A percentile compares a stretch with the other conserved stretches of the same genome.
These are phyloP conservation scores for Charanyca ferruginea DNA, from an alignment of 2,888 invertebrate species.

Conservation along the genomic window DNA sequence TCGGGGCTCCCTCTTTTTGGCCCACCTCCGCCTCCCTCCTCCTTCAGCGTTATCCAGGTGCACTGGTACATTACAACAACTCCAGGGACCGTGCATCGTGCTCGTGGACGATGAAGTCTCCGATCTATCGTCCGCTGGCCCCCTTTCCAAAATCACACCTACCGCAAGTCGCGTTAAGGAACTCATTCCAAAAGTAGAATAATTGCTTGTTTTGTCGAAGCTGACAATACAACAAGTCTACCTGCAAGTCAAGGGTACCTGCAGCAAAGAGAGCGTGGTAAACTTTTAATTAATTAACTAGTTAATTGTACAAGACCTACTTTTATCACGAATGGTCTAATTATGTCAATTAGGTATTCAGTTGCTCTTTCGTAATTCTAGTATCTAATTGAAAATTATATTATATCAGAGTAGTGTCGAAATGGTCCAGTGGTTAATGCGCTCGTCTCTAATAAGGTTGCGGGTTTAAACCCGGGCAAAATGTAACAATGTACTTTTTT, in stretches of 20 bases:
- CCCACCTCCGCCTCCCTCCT: no score
- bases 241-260: conserved; percentile 56
- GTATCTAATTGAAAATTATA: not conserved
- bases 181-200: not conserved
- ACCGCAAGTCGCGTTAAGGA: no score
- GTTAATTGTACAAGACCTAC: conserved; percentile 19
- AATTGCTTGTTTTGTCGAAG: conserved; percentile 1
- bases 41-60: no score
- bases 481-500: no score
- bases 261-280: conserved; percentile 47
- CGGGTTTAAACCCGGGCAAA: no score
- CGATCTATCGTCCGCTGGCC: no score
- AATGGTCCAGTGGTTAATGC: not conserved
- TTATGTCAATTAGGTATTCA: not conserved
- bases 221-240: not conserved
- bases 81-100: no score
- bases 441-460: no score
- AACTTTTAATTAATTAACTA: conserved; percentile 44
- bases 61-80: no score
- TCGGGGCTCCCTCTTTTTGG: no score
- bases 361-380: not conserved
- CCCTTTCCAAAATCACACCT: no score
- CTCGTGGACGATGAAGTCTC: no score
- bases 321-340: not conserved
- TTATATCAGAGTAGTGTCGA: not conserved